Evolutionary conservation across 2,888 invertebrate genomes (phyloP).

Genomic region (Eristalis pertinax): DNA sequence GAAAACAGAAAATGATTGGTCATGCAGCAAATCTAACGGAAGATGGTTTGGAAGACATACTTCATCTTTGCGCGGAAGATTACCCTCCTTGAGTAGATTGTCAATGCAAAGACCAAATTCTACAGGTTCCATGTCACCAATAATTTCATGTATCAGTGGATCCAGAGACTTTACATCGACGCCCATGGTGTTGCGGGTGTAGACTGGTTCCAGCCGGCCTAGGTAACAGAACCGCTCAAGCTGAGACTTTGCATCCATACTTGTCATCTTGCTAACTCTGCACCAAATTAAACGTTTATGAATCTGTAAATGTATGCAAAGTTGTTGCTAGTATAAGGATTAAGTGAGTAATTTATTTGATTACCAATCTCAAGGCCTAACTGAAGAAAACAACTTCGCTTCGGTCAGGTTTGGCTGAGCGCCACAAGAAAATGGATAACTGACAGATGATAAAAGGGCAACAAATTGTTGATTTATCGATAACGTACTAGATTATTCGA

Average conservation of each 20-base stretch:
- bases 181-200: constrained; percentile 66
- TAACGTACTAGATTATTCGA: constrained; percentile 42
- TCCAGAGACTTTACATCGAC: constrained; percentile 64
- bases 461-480: not conserved
- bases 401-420: constrained; percentile 20
- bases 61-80: constrained; percentile 78
- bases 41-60: constrained; percentile 67
- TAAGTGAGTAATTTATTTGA: not conserved
- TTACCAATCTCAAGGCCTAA: not conserved
- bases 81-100: constrained; percentile 63
- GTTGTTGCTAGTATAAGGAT: not conserved
- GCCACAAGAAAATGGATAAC: constrained; percentile 38
- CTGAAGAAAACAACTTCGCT: constrained; percentile 33
- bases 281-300: too few relatives aligned
- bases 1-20: not conserved
- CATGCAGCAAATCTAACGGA: not conserved
- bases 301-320: too few relatives aligned
- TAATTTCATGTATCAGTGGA: constrained; percentile 61
- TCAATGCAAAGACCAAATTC: constrained; percentile 73
- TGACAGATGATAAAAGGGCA: constrained; percentile 26
- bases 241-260: constrained; percentile 49
- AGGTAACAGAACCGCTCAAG: constrained; percentile 77
- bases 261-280: not conserved
- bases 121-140: constrained; percentile 68
- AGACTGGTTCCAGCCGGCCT: constrained; percentile 76